Base-by-base conservation (phyloP, 2,113 vertebrate genomes). In the Protobothrops mucrosquamatus region DNA sequence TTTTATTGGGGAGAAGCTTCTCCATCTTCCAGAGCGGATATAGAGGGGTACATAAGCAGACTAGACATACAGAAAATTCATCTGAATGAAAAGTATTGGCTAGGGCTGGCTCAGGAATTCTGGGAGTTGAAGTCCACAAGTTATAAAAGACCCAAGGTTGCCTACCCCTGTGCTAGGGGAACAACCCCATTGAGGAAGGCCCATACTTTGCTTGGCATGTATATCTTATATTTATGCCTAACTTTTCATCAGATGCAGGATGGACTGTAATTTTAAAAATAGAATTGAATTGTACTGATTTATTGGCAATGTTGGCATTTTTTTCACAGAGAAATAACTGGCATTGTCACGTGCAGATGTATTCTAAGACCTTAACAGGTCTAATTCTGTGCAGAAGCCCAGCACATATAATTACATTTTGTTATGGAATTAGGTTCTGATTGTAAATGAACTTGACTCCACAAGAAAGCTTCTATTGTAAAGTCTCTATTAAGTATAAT, bases 381-480 rank as follows among this genome's bases (percentile, higher is more conserved):
- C 55, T 90, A 90, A 90, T 93, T 93, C 69, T 90, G 59, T 89
- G 69, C 55, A 86, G 74, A 89, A 93, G 89, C 59, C 43, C 39
- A 89, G 43, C 92, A 93, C 29, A 89, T 86, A 89, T 93, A 61
- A 93, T 93, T 93, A 51, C 39, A 34, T 93, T 92, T 81, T 34
- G 88, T 89, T 59, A 85, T 89, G 88, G 54, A 89, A 74, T 89
- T 85, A 61, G 89, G 52, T 93, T 89, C 54, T 74, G 85, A 59
- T 92, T 26, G 20, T 92, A 92, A 85, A 89, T 54, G 18, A 92
- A 85, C 54, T 89, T 92, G 57, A 89, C 69, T 59, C 29, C 43
- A 89, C 69, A 51, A 92, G 92, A 92, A 89, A 54, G 64, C 24
- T 81, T 22, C 88, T 85, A 61, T 93, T 92, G 54, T 89, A 85